Evolutionary conservation across 2,797 vertebrate genomes (phyloP).

Genomic region (Scolopax rusticola): DNA sequence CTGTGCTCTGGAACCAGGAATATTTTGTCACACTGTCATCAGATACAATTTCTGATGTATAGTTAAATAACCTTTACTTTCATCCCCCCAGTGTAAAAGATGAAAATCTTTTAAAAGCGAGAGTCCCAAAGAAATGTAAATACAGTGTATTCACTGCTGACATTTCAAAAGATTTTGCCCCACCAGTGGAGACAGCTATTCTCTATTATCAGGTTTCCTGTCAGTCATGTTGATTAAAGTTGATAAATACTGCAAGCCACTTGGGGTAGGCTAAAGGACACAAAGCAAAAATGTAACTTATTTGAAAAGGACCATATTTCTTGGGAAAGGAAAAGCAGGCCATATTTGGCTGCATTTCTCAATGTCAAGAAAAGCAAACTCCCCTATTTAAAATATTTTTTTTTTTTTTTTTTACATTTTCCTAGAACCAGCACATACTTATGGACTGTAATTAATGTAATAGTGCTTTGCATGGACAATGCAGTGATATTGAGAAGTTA

Average conservation of each 20-base stretch:
- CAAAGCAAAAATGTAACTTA: conserved; percentile 54
- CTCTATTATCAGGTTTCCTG: conserved; percentile 78
- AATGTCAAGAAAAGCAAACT: background rate
- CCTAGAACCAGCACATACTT: background rate
- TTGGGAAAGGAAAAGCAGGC: conserved; percentile 33
- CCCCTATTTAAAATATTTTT: background rate
- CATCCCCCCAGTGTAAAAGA: conserved; percentile 68
- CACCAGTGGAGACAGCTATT: conserved; percentile 66
- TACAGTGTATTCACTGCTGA: conserved; percentile 73
- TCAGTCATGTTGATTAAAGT: conserved; percentile 79
- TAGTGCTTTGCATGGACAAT: background rate
- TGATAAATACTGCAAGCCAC: conserved; percentile 76
- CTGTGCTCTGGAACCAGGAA: background rate
- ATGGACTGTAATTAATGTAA: background rate
- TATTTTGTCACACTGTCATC: conserved; percentile 48
- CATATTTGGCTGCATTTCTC: background rate
- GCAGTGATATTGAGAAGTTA: background rate
- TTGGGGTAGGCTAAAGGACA: conserved; percentile 63
- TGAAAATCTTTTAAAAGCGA: conserved; percentile 75
- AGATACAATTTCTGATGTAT: conserved; percentile 68
- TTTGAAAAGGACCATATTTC: conserved; percentile 65
- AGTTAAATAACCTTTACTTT: conserved; percentile 79
- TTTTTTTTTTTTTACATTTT: background rate
- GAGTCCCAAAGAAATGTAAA: conserved; percentile 82
- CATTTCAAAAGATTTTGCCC: conserved; percentile 79